Conservation (phyloP, 2,797 vertebrate genomes). For the Eidolon dupreanum region DNA sequence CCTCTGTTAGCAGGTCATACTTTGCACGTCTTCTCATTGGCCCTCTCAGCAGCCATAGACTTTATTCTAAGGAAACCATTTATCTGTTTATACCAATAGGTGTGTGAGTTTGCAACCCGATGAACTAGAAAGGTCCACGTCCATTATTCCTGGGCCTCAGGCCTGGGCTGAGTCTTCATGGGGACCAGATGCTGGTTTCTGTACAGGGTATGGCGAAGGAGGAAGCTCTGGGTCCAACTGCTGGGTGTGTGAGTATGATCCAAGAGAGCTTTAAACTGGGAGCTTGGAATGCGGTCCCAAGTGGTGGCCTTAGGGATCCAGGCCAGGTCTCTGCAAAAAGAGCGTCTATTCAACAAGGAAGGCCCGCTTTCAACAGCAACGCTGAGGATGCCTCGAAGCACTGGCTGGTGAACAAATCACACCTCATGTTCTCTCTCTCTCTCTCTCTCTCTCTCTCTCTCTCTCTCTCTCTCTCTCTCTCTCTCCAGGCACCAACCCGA, state of each 20-base stretch:
- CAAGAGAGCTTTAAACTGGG: background rate
- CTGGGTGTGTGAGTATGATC: background rate
- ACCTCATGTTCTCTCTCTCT: background rate
- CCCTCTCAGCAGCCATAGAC: background rate
- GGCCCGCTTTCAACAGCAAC: background rate
- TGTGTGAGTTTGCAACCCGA: background rate
- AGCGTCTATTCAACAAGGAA: background rate
- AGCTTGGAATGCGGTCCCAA: rapidly evolving
- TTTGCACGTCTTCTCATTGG: background rate
- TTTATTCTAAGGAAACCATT: background rate
- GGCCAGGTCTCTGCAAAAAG: background rate
- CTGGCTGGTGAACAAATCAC: background rate
- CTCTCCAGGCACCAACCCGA: background rate
- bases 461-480: background rate
- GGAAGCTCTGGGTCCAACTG: background rate
- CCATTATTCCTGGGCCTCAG: background rate
- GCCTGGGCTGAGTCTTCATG: background rate
- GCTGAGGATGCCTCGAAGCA: background rate
- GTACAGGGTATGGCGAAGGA: background rate
- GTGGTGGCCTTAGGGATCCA: background rate
- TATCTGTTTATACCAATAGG: background rate
- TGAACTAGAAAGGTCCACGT: background rate
- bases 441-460: background rate
- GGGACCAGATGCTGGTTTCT: background rate
- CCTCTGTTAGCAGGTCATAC: background rate